phyloP scores from a whole-genome alignment of 1,140 invertebrate species.

The Ceratina japonica region DNA sequence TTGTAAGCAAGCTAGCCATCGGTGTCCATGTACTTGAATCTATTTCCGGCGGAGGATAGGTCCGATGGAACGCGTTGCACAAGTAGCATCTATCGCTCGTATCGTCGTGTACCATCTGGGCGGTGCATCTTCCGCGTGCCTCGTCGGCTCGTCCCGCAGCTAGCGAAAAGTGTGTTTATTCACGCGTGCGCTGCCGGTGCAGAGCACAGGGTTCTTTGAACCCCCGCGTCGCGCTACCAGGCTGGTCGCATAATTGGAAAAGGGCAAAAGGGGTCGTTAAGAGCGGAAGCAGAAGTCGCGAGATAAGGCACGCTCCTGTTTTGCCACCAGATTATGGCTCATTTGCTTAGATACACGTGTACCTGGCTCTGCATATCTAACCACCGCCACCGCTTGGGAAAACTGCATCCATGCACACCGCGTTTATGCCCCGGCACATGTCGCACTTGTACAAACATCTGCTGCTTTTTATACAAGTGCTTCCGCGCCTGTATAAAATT shows the following conservation, averaged over 20 bases:
- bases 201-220: neutral
- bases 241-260: conserved; percentile 10
- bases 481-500: too few species aligned
- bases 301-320: conserved; percentile 51
- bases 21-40: conserved; percentile 40
- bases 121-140: neutral
- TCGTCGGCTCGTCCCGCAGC: neutral
- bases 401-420: conserved; percentile 2
- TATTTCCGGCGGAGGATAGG: conserved; percentile 30
- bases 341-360: conserved; percentile 50
- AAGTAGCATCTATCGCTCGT: conserved; percentile 25
- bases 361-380: neutral
- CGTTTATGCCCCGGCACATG: neutral
- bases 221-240: neutral
- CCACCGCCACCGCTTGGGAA: neutral
- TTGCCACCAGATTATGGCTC: conserved; percentile 23
- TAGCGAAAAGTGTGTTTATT: neutral
- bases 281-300: neutral
- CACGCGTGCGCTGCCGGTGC: neutral
- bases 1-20: conserved; percentile 25
- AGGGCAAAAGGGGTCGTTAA: neutral
- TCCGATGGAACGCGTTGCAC: conserved; percentile 28
- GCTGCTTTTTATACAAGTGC: neutral
- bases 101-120: conserved; percentile 25
- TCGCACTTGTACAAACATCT: neutral